These are phyloP conservation scores for Chiloscyllium plagiosum DNA, from an alignment of 2,113 vertebrate species.

Conservation along the genomic window DNA sequence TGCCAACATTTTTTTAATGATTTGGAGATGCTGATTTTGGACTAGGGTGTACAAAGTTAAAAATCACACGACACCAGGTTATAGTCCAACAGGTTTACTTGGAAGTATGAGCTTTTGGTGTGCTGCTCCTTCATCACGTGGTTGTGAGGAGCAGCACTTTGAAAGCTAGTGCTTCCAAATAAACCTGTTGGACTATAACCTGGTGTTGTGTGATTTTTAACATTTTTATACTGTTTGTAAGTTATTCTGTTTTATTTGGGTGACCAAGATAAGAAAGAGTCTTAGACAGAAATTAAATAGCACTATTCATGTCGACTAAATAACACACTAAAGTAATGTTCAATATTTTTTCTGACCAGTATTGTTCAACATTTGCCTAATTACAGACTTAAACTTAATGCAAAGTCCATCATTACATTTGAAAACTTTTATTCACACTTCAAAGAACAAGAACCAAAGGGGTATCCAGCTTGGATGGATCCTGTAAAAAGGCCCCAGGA, in stretches of 20 bases:
- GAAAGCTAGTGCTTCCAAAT: too few species aligned
- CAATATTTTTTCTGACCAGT: not conserved
- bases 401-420: constrained; percentile 38
- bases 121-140: too few species aligned
- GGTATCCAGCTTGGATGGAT: constrained; percentile 41
- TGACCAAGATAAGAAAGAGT: too few species aligned
- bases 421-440: constrained; percentile 40
- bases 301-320: not conserved
- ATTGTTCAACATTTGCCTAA: not conserved
- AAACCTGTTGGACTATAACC: too few species aligned
- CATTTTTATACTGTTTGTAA: too few species aligned
- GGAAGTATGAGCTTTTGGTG: too few species aligned
- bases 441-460: constrained; percentile 38
- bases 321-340: not conserved
- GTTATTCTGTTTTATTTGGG: too few species aligned
- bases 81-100: too few species aligned
- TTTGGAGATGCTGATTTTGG: too few species aligned
- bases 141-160: too few species aligned
- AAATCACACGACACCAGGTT: too few species aligned
- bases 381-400: constrained; percentile 41
- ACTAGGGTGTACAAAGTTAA: too few species aligned
- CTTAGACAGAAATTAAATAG: not conserved
- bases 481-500: constrained; percentile 41
- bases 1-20: not conserved
- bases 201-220: not conserved